phyloP scores from a whole-genome alignment of 2,113 vertebrate species.

The Paralichthys olivaceus region DNA sequence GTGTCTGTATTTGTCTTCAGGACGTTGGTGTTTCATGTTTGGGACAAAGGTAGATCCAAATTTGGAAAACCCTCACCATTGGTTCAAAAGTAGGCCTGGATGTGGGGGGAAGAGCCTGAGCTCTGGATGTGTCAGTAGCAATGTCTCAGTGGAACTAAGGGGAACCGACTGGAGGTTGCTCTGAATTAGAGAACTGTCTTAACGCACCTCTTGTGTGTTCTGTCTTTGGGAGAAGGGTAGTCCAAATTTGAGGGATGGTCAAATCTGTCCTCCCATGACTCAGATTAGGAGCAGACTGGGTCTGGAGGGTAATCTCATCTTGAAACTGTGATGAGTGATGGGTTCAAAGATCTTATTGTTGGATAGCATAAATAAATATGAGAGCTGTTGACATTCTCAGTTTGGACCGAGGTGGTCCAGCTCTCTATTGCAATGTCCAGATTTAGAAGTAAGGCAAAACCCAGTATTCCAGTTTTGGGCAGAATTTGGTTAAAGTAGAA shows the following conservation, averaged over 20 bases:
- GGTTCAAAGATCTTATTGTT: too few species aligned
- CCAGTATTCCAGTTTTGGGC: background rate
- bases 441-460: background rate
- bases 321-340: background rate
- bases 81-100: too few species aligned
- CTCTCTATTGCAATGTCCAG: constrained; percentile 6
- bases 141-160: background rate
- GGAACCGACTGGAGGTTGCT: background rate
- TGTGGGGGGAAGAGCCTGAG: background rate
- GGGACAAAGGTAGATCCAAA: background rate
- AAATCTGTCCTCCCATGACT: background rate
- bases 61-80: background rate
- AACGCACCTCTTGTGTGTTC: background rate
- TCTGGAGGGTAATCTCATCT: background rate
- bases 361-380: background rate
- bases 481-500: background rate
- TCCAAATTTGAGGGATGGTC: background rate
- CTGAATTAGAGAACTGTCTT: background rate
- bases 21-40: background rate
- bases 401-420: background rate
- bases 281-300: too few species aligned
- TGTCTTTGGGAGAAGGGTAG: background rate
- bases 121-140: background rate
- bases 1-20: background rate
- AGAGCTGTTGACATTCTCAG: background rate